phyloP scores from a whole-genome alignment of 2,888 invertebrate genomes.

The Polydrusus pterygomalis region DNA sequence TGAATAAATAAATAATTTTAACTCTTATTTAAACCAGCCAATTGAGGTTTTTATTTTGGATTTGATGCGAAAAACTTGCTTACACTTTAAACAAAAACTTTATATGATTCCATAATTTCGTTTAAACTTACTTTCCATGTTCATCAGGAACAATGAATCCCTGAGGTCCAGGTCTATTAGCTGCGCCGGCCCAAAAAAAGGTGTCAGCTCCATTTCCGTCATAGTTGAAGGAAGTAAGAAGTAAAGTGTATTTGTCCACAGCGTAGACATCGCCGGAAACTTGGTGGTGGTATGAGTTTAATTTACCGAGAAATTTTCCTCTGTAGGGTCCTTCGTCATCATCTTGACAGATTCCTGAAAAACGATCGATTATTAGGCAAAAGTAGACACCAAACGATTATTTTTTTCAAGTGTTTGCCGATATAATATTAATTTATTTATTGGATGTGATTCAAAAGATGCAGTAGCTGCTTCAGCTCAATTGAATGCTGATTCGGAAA shows the following conservation, averaged over 20 bases:
- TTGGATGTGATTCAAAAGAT: too few relatives aligned
- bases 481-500: too few relatives aligned
- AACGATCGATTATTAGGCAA: not conserved
- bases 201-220: constrained; percentile 94
- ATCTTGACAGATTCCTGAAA: constrained; percentile 71
- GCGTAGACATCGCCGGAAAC: constrained; percentile 93
- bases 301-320: constrained; percentile 87
- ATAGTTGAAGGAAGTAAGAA: constrained; percentile 88
- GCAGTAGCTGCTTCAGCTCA: too few relatives aligned
- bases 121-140: constrained; percentile 84
- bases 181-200: constrained; percentile 95
- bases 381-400: too few relatives aligned
- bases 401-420: too few relatives aligned
- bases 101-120: too few relatives aligned
- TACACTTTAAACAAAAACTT: too few relatives aligned
- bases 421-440: too few relatives aligned
- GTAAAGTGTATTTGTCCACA: constrained; percentile 88
- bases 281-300: constrained; percentile 94
- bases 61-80: too few relatives aligned
- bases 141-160: constrained; percentile 94
- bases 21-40: too few relatives aligned
- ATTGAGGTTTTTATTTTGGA: too few relatives aligned
- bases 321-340: constrained; percentile 82
- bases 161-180: constrained; percentile 90
- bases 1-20: too few relatives aligned